These are phyloP conservation scores for Antheraea mylitta DNA, from an alignment of 1,140 invertebrate species.

Conservation along the genomic window DNA sequence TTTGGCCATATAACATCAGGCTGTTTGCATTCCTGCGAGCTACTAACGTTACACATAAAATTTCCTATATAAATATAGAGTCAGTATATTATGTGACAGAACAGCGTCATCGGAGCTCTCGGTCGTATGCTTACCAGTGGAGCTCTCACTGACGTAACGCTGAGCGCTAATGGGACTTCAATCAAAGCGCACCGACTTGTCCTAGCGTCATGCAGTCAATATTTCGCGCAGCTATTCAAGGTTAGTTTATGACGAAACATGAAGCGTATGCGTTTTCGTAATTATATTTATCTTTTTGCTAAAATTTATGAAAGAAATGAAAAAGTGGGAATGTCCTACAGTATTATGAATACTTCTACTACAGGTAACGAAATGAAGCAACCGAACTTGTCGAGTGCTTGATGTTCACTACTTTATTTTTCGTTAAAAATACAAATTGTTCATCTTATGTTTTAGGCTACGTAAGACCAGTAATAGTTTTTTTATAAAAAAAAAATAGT, in stretches of 20 bases:
- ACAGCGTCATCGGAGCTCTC: slow-evolving; percentile 90
- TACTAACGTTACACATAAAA: not conserved
- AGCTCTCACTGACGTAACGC: slow-evolving; percentile 93
- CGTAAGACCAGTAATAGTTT: no score
- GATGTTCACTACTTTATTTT: no score
- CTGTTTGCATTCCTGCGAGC: not conserved
- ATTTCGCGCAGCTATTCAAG: slow-evolving; percentile 94
- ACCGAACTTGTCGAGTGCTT: no score
- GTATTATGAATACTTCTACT: no score
- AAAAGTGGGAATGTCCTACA: no score
- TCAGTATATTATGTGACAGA: slow-evolving; percentile 54
- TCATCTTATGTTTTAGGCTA: no score
- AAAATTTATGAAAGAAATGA: no score
- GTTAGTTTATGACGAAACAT: slow-evolving; percentile 40
- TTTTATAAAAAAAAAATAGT: no score
- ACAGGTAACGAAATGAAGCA: no score
- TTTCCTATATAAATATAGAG: not conserved
- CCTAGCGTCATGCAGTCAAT: slow-evolving; percentile 94
- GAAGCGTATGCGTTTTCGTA: no score
- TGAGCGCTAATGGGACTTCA: slow-evolving; percentile 86
- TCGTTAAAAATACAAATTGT: no score
- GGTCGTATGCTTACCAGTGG: slow-evolving; percentile 90
- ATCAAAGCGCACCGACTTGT: slow-evolving; percentile 93
- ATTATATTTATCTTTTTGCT: no score
- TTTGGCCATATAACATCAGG: not conserved